phyloP scores from a whole-genome alignment of 1,140 invertebrate genomes.

The Drosophila busckii region DNA sequence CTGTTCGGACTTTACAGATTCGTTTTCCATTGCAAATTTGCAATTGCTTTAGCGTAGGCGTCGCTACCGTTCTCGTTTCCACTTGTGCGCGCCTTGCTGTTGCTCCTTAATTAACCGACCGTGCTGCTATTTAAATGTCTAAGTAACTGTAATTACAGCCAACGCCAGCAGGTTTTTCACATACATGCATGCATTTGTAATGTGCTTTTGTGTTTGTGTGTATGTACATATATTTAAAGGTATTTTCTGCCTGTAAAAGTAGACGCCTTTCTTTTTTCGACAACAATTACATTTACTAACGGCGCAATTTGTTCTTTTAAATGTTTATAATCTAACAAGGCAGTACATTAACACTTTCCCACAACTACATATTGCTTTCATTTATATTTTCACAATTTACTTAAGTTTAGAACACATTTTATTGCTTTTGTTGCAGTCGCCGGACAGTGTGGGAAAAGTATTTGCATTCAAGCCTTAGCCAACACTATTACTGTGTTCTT shows the following conservation, averaged over 20 bases:
- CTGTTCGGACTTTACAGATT: slow-evolving; percentile 78
- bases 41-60: slow-evolving; percentile 38
- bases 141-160: slow-evolving; percentile 58
- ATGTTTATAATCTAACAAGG: slow-evolving; percentile 13
- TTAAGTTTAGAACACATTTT: slow-evolving; percentile 59
- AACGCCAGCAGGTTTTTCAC: slow-evolving; percentile 63
- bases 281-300: too few species aligned
- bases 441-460: too few species aligned
- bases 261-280: slow-evolving; percentile 27
- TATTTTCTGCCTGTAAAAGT: slow-evolving; percentile 22
- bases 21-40: slow-evolving; percentile 73
- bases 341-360: slow-evolving; percentile 7
- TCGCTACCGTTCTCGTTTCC: slow-evolving; percentile 2
- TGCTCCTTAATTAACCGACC: slow-evolving; percentile 43
- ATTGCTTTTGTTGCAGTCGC: slow-evolving; percentile 31
- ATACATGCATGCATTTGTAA: slow-evolving; percentile 43
- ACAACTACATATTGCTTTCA: slow-evolving; percentile 19
- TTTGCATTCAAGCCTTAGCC: slow-evolving; percentile 58
- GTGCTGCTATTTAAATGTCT: slow-evolving; percentile 66
- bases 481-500: too few species aligned
- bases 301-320: too few species aligned
- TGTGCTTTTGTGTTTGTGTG: slow-evolving; percentile 1
- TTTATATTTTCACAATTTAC: slow-evolving; percentile 50
- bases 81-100: slow-evolving; percentile 6
- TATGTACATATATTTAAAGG: slow-evolving; percentile 28